Conservation (phyloP, 1,140 invertebrate species). For the Cyclargus thomasi region DNA sequence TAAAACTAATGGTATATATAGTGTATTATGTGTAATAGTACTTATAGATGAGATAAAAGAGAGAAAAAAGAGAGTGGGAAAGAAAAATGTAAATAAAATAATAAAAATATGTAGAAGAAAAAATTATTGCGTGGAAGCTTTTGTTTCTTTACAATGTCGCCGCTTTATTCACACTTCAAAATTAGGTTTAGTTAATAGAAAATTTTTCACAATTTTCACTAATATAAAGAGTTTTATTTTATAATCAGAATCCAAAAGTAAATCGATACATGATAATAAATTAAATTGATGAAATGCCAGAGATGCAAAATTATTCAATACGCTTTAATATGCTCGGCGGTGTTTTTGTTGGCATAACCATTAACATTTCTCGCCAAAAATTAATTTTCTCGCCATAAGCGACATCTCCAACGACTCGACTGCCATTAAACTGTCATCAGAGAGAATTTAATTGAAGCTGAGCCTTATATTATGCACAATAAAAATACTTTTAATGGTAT, state of each 20-base stretch:
- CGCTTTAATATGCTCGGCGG: neutral
- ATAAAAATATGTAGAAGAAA: too few species aligned
- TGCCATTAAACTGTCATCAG: neutral
- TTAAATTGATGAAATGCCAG: neutral
- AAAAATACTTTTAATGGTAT: neutral
- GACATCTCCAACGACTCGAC: neutral
- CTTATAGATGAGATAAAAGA: too few species aligned
- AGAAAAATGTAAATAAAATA: too few species aligned
- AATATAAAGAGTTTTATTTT: neutral
- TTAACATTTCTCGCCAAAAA: neutral
- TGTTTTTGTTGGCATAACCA: neutral
- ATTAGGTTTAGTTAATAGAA: too few species aligned
- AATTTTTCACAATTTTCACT: too few species aligned
- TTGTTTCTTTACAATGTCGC: too few species aligned
- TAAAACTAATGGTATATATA: too few species aligned
- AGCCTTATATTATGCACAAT: neutral
- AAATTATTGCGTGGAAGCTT: too few species aligned
- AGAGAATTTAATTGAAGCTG: neutral
- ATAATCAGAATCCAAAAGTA: neutral
- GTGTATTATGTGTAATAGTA: too few species aligned
- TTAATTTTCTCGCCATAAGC: neutral
- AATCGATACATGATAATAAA: too few species aligned
- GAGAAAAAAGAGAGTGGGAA: too few species aligned
- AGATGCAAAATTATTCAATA: neutral
- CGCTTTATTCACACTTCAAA: too few species aligned